phyloP scores from a whole-genome alignment of 2,113 vertebrate genomes.

The Sorex araneus region DNA sequence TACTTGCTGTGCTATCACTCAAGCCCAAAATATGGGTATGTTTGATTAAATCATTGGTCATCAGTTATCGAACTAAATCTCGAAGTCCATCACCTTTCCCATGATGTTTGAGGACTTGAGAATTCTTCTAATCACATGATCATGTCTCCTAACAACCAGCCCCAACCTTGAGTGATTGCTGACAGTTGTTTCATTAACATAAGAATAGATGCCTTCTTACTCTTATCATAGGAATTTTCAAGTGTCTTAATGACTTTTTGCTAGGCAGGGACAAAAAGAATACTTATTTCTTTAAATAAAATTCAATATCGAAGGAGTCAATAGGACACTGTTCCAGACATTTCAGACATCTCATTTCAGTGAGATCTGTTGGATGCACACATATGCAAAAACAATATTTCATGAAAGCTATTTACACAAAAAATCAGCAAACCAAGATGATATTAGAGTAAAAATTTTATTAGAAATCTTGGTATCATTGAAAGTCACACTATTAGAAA shows the following conservation, averaged over 20 bases:
- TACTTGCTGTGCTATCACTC: no score
- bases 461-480: neutral
- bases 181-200: neutral
- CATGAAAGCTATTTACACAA: neutral
- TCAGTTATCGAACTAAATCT: no score
- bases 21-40: no score
- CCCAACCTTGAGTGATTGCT: neutral
- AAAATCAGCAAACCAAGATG: constrained; percentile 45
- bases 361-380: neutral
- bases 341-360: neutral
- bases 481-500: neutral
- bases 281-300: constrained; percentile 2
- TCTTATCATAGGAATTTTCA: neutral
- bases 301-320: neutral
- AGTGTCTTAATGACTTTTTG: no score
- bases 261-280: no score
- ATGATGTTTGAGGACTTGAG: neutral
- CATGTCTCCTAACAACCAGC: neutral
- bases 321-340: neutral
- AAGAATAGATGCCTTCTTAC: neutral
- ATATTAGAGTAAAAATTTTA: neutral
- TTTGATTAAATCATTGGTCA: no score
- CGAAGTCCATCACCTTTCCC: no score
- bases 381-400: neutral
- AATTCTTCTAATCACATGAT: neutral